A percentile compares a stretch with the other conserved stretches of the same genome.
phyloP scores from a whole-genome alignment of 92 coral and sea anemone genomes.

The Parazoanthus atlanticus region DNA sequence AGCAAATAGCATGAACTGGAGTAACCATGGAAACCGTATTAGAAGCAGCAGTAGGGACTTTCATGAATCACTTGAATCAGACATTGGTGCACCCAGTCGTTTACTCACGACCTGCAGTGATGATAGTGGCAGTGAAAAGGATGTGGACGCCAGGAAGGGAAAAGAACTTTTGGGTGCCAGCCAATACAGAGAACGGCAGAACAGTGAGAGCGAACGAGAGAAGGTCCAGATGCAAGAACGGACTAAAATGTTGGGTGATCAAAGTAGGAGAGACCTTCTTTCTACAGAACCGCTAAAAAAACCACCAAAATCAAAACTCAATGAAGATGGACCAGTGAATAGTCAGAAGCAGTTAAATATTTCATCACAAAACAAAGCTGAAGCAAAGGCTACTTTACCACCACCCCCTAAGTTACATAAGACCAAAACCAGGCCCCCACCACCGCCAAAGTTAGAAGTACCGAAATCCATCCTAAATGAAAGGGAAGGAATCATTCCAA shows the following conservation, averaged over 20 bases:
- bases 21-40: conserved; percentile 69
- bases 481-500: conserved; percentile 81
- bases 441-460: conserved; percentile 82
- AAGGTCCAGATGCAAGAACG: conserved; percentile 20
- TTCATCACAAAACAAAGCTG: conserved; percentile 38
- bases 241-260: conserved; percentile 17
- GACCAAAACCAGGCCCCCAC: conserved; percentile 76
- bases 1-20: conserved; percentile 61
- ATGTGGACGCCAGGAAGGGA: conserved; percentile 40
- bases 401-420: conserved; percentile 81
- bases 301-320: conserved; percentile 9
- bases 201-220: conserved; percentile 51
- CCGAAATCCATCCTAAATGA: conserved; percentile 84
- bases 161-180: conserved; percentile 29
- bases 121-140: conserved; percentile 62
- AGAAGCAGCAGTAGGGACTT: conserved; percentile 71
- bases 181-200: conserved; percentile 50
- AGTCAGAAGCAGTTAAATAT: conserved; percentile 43
- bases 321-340: conserved; percentile 20
- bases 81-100: conserved; percentile 65
- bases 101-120: conserved; percentile 66
- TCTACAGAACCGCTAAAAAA: conserved; percentile 9
- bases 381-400: conserved; percentile 51
- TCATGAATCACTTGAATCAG: conserved; percentile 75
- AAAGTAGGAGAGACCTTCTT: conserved; percentile 33